Evolutionary conservation across 2,113 vertebrate species (phyloP).

Genomic region (Aramus guarauna): DNA sequence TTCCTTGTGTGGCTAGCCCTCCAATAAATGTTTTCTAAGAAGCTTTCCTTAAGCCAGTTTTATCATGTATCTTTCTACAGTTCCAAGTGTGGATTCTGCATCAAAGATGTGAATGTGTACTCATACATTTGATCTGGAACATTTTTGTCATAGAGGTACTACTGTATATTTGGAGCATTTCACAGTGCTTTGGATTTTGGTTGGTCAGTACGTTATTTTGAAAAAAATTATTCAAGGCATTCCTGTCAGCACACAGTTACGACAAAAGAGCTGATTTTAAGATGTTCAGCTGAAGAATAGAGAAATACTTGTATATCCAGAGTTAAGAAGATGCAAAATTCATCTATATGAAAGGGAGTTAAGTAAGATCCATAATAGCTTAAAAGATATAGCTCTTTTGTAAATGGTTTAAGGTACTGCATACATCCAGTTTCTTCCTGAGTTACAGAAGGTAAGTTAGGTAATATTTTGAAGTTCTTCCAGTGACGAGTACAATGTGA

Average conservation of each 20-base stretch:
- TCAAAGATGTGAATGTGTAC: background rate
- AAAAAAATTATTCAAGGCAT: background rate
- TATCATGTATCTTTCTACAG: background rate
- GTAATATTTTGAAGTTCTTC: background rate
- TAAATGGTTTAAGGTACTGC: background rate
- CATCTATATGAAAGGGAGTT: background rate
- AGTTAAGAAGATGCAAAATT: background rate
- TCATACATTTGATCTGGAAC: background rate
- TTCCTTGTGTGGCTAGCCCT: background rate
- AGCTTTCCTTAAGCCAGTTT: background rate
- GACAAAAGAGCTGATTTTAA: background rate
- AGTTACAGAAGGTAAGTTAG: background rate
- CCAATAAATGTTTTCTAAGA: background rate
- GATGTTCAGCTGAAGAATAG: background rate
- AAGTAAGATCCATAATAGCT: background rate
- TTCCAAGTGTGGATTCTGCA: background rate
- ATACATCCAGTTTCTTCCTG: background rate
- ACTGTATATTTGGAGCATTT: background rate
- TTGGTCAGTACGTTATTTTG: background rate
- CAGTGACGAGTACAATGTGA: background rate
- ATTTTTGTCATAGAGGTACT: background rate
- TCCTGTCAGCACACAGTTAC: background rate
- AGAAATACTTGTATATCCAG: background rate
- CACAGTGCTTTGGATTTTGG: background rate
- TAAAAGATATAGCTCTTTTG: background rate